Base-by-base conservation (phyloP, 2,797 vertebrate genomes). In the Lemur catta region DNA sequence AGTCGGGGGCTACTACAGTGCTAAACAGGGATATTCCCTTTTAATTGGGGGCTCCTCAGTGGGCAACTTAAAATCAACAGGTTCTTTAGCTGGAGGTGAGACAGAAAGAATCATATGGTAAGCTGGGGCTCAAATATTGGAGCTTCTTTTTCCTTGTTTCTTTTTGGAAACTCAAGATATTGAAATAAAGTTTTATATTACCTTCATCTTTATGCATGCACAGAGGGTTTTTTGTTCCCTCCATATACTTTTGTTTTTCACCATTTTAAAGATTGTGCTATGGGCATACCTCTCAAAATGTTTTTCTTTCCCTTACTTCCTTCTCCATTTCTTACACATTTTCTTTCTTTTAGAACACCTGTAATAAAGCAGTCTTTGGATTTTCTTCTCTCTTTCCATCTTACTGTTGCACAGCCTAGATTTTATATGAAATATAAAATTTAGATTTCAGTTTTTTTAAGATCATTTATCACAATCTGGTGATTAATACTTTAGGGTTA, bases 361-460 rank as follows among this genome's bases (percentile, higher is more conserved):
- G 8, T 74, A 9, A 46, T 71, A 55, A 96, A 84, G 22, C 18
- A 88, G 28, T 91, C 20, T 82, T 20, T 84, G 35, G 41, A 26
- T n/a, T 91, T 91, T 78, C 63, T 87, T 38, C 24, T 86, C 12
- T 94, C 15, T 91, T 91, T 93, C 63, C 59, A 18, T 88, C 35
- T 89, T 89, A 46, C 12, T 59, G 0, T 81, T 93, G 35, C 50
- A 82, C n/a, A 82, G 22, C 67, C 17, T 81, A 69, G 61, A n/a
- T 92, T 96, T 86, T 93, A 41, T 85, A 80, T 67, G 65, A 69
- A 57, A 91, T 50, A 30, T 50, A 78, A 52, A 89, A 93, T 72
- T 95, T 17, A 87, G 35, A 78, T 89, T 89, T 80, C 7, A 33
- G 8, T 17, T 89, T 85, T 57, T 52, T 52, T 4, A 84, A 92